phyloP scores from a whole-genome alignment of 2,888 invertebrate genomes.

The Papilio demoleus region DNA sequence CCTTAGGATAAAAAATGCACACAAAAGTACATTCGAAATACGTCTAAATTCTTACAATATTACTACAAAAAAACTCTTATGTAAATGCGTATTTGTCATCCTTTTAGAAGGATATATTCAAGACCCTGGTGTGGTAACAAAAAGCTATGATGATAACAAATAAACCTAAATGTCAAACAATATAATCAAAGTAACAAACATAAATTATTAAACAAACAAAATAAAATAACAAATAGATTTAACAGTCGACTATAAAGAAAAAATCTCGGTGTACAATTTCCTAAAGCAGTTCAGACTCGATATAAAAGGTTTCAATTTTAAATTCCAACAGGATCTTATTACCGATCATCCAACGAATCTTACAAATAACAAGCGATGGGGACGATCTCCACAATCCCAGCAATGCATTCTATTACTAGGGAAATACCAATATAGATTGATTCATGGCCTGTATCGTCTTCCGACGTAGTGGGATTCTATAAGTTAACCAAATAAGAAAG shows the following conservation, averaged over 20 bases:
- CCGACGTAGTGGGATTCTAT: slow-evolving; percentile 59
- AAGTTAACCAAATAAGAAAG: slow-evolving; percentile 18
- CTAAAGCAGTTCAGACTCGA: slow-evolving; percentile 6
- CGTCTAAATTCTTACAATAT: too few species aligned
- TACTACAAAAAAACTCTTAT: too few species aligned
- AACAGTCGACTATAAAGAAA: slow-evolving; percentile 1
- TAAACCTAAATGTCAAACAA: background rate
- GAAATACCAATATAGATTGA: slow-evolving; percentile 61
- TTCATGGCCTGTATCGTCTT: slow-evolving; percentile 80
- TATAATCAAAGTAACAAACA: background rate
- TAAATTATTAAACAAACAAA: background rate
- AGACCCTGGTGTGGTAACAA: too few species aligned
- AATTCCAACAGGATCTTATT: slow-evolving; percentile 35
- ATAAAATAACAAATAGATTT: background rate
- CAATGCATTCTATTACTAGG: slow-evolving; percentile 40
- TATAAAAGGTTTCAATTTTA: slow-evolving; percentile 31
- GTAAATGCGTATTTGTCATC: too few species aligned
- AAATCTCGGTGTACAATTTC: slow-evolving; percentile 21
- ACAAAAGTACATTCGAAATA: too few species aligned
- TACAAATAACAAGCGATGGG: slow-evolving; percentile 36
- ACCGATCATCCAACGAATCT: slow-evolving; percentile 32
- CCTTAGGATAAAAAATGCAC: slow-evolving; percentile 9
- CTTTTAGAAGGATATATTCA: too few species aligned
- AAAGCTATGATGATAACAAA: too few species aligned
- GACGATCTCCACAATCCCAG: slow-evolving; percentile 36